These are phyloP conservation scores for Galagoides demidoff DNA, from an alignment of 2,797 vertebrate species.

Conservation along the genomic window DNA sequence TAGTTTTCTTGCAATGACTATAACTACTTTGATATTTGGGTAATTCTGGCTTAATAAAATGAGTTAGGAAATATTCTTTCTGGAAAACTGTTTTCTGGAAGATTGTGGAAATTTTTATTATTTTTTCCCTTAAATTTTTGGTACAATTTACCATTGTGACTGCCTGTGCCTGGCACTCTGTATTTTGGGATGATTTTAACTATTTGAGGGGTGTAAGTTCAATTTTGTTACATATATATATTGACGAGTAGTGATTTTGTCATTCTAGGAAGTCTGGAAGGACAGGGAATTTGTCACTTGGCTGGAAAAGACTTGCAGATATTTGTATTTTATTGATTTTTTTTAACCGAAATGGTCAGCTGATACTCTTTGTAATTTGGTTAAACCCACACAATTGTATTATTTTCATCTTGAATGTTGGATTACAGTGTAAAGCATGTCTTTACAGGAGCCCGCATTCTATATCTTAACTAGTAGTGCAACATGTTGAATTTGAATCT, in stretches of 20 bases:
- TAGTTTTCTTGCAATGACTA: not conserved
- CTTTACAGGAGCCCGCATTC: not conserved
- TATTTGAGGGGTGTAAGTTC: too few relatives aligned
- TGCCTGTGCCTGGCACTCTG: not conserved
- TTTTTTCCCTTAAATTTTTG: not conserved
- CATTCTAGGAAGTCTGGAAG: not conserved
- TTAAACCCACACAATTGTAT: not conserved
- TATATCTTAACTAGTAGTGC: not conserved
- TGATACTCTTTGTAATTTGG: not conserved
- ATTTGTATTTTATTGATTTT: not conserved
- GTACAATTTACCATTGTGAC: not conserved
- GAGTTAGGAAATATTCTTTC: not conserved
- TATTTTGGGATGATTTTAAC: too few relatives aligned
- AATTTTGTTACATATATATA: too few relatives aligned
- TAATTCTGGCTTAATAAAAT: not conserved
- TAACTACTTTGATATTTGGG: not conserved
- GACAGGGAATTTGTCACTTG: not conserved
- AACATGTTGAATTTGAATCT: not conserved
- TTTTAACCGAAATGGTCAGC: not conserved
- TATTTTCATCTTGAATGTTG: not conserved
- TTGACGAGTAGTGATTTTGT: not conserved
- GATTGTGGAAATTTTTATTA: not conserved
- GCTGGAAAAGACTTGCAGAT: not conserved
- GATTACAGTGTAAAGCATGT: not conserved
- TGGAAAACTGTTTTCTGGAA: not conserved